Conservation (phyloP, 2,888 invertebrate genomes). For the Ferrisia virgata region DNA sequence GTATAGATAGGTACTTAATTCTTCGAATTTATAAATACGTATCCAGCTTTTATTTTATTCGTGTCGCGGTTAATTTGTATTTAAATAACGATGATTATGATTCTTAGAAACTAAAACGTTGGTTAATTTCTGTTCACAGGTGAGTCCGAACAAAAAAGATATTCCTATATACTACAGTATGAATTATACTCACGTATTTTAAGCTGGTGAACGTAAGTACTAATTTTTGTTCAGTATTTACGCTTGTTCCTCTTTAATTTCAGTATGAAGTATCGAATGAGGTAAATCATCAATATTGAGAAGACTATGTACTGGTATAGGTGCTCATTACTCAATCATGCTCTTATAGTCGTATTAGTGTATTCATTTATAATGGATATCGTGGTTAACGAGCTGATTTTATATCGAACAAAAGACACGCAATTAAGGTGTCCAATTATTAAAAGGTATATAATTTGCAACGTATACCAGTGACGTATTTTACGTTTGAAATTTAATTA, state of each 20-base stretch:
- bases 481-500: neutral
- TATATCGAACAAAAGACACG: neutral
- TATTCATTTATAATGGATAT: neutral
- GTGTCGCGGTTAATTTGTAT: neutral
- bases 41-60: neutral
- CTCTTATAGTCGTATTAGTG: neutral
- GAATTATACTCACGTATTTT: neutral
- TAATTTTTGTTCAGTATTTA: no score
- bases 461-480: neutral
- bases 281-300: neutral
- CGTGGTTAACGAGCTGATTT: neutral
- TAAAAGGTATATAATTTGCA: neutral
- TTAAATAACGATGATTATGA: neutral
- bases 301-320: neutral
- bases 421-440: slow-evolving; percentile 11
- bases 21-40: neutral
- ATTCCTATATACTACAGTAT: neutral
- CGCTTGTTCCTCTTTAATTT: neutral
- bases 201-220: no score
- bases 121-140: neutral
- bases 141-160: neutral
- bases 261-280: neutral
- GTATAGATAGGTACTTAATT: neutral
- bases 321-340: neutral
- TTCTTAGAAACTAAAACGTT: neutral